Evolutionary conservation across 2,797 vertebrate genomes (phyloP).

Genomic region (Cetoscarus ocellatus): DNA sequence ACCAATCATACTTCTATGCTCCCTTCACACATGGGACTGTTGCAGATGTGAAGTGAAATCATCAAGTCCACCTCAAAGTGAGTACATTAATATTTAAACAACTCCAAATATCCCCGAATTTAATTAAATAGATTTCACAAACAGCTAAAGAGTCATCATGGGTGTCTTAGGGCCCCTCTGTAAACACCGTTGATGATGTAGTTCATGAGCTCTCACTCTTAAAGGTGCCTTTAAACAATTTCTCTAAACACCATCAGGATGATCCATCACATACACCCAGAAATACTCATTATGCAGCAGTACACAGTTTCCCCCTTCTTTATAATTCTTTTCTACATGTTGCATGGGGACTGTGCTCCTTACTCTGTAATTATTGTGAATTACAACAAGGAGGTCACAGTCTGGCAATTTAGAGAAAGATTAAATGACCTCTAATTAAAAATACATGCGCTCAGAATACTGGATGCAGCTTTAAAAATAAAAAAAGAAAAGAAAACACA

Average conservation of each 20-base stretch:
- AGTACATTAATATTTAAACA: slow-evolving; percentile 28
- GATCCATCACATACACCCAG: slow-evolving; percentile 4
- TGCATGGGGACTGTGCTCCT: slow-evolving; percentile 25
- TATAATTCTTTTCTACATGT: slow-evolving; percentile 10
- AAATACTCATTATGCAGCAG: slow-evolving; percentile 22
- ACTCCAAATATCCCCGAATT: slow-evolving; percentile 7
- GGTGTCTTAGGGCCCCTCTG: not conserved
- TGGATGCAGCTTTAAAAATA: slow-evolving; percentile 24
- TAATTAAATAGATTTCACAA: not conserved
- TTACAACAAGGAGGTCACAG: slow-evolving; percentile 37
- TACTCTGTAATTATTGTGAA: slow-evolving; percentile 37
- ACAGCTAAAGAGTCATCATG: slow-evolving; percentile 2
- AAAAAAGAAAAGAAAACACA: not conserved
- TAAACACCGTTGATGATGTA: not conserved
- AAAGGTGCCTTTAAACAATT: not conserved
- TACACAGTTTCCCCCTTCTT: not conserved
- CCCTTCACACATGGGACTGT: not conserved
- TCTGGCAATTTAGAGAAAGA: slow-evolving; percentile 43
- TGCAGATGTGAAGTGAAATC: not conserved
- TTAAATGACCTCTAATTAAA: slow-evolving; percentile 64
- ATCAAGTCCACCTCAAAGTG: slow-evolving; percentile 2
- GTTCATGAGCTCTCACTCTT: slow-evolving; percentile 1
- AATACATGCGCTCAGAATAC: slow-evolving; percentile 41
- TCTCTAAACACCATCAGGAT: slow-evolving; percentile 6
- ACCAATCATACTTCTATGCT: not conserved